A percentile compares a stretch with the other conserved stretches of the same genome.
Evolutionary conservation across 2,888 invertebrate genomes (phyloP).

Genomic region (Byasa hedistus): DNA sequence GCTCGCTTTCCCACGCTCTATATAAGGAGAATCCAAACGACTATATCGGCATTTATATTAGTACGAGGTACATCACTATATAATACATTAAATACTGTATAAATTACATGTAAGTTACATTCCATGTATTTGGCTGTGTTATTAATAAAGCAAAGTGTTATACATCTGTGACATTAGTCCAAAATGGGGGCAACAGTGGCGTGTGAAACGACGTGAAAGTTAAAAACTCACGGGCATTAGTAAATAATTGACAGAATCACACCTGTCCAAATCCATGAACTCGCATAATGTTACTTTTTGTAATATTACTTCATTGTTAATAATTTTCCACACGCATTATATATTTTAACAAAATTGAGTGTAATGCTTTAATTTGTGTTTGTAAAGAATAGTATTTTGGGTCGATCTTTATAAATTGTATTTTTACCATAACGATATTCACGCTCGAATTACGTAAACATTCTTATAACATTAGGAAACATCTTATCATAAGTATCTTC

Average conservation of each 20-base stretch:
- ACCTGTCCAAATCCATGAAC: slow-evolving; percentile 59
- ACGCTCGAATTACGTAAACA: slow-evolving; percentile 2
- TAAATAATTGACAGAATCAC: slow-evolving; percentile 62
- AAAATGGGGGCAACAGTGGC: slow-evolving; percentile 40
- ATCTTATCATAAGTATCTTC: slow-evolving; percentile 39
- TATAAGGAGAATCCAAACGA: slow-evolving; percentile 1
- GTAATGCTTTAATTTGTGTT: background rate
- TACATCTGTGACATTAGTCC: slow-evolving; percentile 42
- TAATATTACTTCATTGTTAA: no score
- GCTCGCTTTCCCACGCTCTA: slow-evolving; percentile 62
- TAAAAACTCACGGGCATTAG: slow-evolving; percentile 55
- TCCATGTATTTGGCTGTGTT: background rate
- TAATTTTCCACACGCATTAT: background rate
- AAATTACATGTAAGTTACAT: no score
- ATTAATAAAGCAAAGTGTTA: background rate
- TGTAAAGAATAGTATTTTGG: background rate
- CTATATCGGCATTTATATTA: slow-evolving; percentile 10
- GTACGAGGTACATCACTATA: background rate
- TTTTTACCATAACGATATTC: background rate
- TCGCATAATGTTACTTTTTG: slow-evolving; percentile 40
- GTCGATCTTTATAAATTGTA: no score
- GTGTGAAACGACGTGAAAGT: slow-evolving; percentile 62
- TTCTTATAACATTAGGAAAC: slow-evolving; percentile 32
- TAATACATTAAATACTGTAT: background rate
- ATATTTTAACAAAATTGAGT: background rate